Evolutionary conservation across 1,140 invertebrate species (phyloP), one percentile per base, ranked within the genome.

Genomic region (Brevipalpus yothersi): DNA sequence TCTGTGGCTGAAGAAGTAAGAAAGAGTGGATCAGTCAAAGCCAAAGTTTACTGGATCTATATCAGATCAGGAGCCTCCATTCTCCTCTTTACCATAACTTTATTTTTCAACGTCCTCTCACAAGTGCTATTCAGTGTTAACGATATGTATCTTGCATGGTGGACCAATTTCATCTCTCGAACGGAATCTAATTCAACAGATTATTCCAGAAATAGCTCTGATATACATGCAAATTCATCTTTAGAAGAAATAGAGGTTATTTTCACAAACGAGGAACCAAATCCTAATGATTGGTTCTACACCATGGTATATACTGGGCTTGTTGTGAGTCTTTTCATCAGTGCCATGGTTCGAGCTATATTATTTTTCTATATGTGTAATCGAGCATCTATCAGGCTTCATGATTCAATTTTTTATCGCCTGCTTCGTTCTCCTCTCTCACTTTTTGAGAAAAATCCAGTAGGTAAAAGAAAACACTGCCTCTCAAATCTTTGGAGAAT

Each of bases 381-480:
- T 73, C 72, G 76, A 45, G 81, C 86, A 4, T 89, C 88, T 0
- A 77, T 80, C 53, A 79, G 73, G 31, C 72, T 89, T 2, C 89
- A 94, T 67, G 83, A 91, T 66, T 73, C 69, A 11, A 89, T 93
- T 81, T 92, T 92, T 67, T 70, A 72, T 10, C 80, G 80, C 53
- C 78, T 95, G 1, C 78, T 87, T 39, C 75, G 81, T 9, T 81
- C 84, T 0, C 84, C 82, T 0, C 88, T 91, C 77, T 74, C 78
- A 12, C 93, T 93, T 71, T 94, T 93, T 70, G 87, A 89, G 63
- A 81, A 79, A 10, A 91, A 92, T 69, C 81, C 84, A 4, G 78
- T 79, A 53, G 75, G 75, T 57, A 57, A 57, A n/a, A 1, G 15
- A 11, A 11, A 11, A 41, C 41, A 17, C 39, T 40, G 15, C 2